Base-by-base conservation (phyloP, 2,113 vertebrate species). In the Oreamnos americanus region DNA sequence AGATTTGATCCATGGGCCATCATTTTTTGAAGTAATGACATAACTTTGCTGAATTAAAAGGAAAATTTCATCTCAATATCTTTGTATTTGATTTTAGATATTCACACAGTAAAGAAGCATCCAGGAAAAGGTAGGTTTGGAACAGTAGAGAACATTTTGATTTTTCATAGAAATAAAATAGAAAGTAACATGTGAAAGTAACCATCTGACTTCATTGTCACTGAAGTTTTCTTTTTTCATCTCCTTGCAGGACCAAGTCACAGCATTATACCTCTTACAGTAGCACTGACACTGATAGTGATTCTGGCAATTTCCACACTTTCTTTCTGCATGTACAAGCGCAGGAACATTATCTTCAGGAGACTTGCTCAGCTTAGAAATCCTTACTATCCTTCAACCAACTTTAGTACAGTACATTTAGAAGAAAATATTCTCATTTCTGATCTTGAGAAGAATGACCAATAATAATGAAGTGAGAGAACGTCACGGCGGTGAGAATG, bases 351-450 rank as follows among this genome's bases (percentile, higher is more conserved):
- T 6, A 64, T 98, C 86, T 99, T 99, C 91, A 98, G 71, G 13
- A 98, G 99, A 33, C 98, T 99, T 26, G 90, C 98, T 8, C 97
- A 98, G 4, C 95, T 99, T 15, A 98, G 99, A 64, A 99, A 98
- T 0, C 97, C 98, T 23, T 99, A 99, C 94, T 99, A 99, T 97
- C 98, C 99, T 94, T 99, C 99, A 90, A 98, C 98, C 25, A 98
- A 98, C 88, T 97, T 99, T 3, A 99, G 99, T 0, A 91, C 97
- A 45, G 90, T 98, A 39, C 97, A 99, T 98, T 98, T 99, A 5
- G 99, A 99, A 91, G 99, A 99, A 98, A 99, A 99, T 60, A 99
- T 99, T 95, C 99, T 99, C 84, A 99, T 99, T 98, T 99, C 99
- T 82, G 99, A 99, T 92, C 98, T 99, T 97, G 99, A 99, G 90